Conservation (phyloP, 2,113 vertebrate species). For the Delphinapterus leucas region DNA sequence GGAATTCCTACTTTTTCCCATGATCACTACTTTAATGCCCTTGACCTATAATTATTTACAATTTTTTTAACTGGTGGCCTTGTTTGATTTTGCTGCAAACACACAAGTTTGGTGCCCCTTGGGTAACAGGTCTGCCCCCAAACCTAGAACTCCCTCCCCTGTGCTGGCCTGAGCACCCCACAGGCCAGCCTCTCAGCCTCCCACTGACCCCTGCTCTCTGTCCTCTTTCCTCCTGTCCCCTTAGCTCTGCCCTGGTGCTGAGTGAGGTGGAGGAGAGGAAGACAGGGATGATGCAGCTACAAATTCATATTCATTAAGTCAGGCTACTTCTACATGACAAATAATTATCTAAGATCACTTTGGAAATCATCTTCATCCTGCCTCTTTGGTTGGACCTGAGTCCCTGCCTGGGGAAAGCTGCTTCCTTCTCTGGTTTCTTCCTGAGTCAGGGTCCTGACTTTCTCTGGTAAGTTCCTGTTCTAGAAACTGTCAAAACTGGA, state of each 20-base stretch:
- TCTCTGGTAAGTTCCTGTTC: not conserved
- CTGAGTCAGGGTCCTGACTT: not conserved
- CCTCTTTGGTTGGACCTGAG: not conserved
- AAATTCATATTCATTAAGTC: not conserved
- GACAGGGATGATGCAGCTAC: rapidly evolving
- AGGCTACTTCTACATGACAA: not conserved
- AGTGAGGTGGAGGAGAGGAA: not conserved
- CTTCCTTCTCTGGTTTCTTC: not conserved
- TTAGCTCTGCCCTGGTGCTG: too few species aligned
- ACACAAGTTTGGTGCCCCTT: not conserved
- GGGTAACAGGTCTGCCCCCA: not conserved
- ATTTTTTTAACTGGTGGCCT: rapidly evolving
- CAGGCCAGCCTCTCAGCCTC: not conserved
- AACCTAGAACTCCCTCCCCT: too few species aligned
- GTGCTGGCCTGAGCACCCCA: not conserved
- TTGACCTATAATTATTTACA: not conserved
- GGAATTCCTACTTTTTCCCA: not conserved
- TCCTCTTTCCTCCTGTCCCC: not conserved
- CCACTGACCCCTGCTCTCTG: not conserved
- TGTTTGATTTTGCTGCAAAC: not conserved
- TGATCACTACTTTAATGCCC: not conserved
- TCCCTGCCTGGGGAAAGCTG: not conserved
- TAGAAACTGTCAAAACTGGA: not conserved
- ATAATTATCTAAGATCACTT: not conserved
- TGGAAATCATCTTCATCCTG: not conserved